Percentiles rank a stretch among this genome's conserved stretches.
Conservation (phyloP, 2,888 invertebrate genomes). For the Gisinianus flammeolus region DNA sequence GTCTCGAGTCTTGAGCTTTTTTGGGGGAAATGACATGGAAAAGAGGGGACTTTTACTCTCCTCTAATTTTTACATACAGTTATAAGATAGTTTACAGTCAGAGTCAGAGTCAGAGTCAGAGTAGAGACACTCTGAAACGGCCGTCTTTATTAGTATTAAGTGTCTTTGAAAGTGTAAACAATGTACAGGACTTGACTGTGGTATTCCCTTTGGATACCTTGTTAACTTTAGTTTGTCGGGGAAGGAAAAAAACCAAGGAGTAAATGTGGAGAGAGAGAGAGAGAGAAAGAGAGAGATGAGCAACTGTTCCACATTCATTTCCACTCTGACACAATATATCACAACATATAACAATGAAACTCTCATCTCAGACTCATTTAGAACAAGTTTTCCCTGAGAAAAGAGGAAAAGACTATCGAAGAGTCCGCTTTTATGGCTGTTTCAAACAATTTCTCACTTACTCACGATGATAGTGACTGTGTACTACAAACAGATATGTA, state of each 20-base stretch:
- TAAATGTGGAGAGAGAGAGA: too few species aligned
- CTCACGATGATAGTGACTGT: background rate
- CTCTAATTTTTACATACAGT: too few species aligned
- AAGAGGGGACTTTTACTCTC: too few species aligned
- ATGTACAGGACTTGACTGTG: background rate
- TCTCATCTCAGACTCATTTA: background rate
- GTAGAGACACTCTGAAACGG: too few species aligned
- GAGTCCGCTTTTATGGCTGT: background rate
- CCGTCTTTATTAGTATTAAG: too few species aligned
- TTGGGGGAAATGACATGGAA: too few species aligned
- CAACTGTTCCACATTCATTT: constrained; percentile 48
- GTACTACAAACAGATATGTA: background rate
- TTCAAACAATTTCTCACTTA: background rate
- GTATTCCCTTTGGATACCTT: background rate
- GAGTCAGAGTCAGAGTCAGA: too few species aligned
- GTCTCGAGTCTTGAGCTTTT: too few species aligned
- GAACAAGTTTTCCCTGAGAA: background rate
- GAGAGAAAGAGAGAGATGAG: constrained; percentile 33
- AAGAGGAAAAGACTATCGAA: background rate
- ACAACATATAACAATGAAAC: constrained; percentile 28
- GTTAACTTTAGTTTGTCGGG: background rate
- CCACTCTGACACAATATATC: constrained; percentile 30
- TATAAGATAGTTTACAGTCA: too few species aligned
- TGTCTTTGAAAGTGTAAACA: background rate
- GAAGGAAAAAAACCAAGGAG: too few species aligned